Base-by-base conservation (phyloP, 1,140 invertebrate genomes). In the Drosophila tristis region DNA sequence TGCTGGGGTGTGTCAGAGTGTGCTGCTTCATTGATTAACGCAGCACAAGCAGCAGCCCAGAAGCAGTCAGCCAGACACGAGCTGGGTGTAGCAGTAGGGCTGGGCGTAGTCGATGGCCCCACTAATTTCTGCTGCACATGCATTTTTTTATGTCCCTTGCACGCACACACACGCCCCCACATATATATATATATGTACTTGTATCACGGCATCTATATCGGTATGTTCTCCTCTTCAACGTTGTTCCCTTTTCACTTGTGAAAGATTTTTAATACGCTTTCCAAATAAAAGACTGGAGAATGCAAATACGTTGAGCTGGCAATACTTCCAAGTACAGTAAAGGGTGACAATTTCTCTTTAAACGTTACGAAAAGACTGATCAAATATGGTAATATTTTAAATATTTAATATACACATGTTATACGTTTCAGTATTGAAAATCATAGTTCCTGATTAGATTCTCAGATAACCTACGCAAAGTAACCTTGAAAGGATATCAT, bases 91-190 rank as follows among this genome's bases (percentile, higher is more conserved):
- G 31, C 51, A 53, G 43, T 54, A 15, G 20, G 43, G 54, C 20
- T 45, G 64, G 62, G 63, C n/a, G 5, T 25, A 50, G 39, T 70
- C 66, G 65, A 70, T 70, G 66, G 51, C 59, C 66, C 56, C 76
- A 86, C 82, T 86, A 86, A 86, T 86, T 86, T 86, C 62, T 86
- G 82, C 82, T 78, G 82, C 82, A 87, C 74, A 75, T 87, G 82
- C 82, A 87, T 47, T 78, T 86, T 84, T 80, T 61, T 73, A 48
- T 58, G 35, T 39, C 35, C 35, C 50, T 39, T 20, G 20, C 51
- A 20, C 64, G 49, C 55, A 31, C 44, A 66, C 44, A 49, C 39
- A 15, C 35, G 7, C 43, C 45, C 31, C 42, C 74, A 53, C 35
- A 48, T 15, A 6, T n/a, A 9, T 13, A 39, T 13, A 13, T 39